These are phyloP conservation scores for Pelobates fuscus DNA, from an alignment of 2,113 vertebrate species.

Conservation along the genomic window DNA sequence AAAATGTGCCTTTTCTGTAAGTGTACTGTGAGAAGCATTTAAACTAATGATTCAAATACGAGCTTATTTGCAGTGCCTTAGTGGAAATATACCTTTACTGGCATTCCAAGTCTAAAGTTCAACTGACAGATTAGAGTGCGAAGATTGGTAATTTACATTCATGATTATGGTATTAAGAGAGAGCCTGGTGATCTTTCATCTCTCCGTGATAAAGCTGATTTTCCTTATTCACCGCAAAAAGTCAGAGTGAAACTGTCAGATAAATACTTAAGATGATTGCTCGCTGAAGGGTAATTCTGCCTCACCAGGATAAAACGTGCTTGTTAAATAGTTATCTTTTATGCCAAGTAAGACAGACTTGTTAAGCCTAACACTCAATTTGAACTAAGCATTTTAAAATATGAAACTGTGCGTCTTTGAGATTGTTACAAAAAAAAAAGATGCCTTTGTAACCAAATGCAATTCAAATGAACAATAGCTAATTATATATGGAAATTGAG, in stretches of 20 bases:
- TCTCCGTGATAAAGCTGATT: slow-evolving; percentile 52
- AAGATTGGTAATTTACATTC: slow-evolving; percentile 45
- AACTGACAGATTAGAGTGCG: slow-evolving; percentile 28
- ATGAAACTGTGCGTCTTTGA: slow-evolving; percentile 12
- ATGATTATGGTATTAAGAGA: slow-evolving; percentile 46
- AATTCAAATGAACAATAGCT: slow-evolving; percentile 62
- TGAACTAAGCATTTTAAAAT: slow-evolving; percentile 11
- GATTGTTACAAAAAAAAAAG: slow-evolving; percentile 7
- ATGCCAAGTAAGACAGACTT: slow-evolving; percentile 46
- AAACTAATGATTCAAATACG: slow-evolving; percentile 27
- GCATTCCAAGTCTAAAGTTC: slow-evolving; percentile 37
- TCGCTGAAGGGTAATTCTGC: slow-evolving; percentile 57
- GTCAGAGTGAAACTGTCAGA: slow-evolving; percentile 56
- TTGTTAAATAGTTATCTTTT: slow-evolving; percentile 59
- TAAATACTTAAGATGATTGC: slow-evolving; percentile 65
- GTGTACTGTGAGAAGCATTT: slow-evolving; percentile 15
- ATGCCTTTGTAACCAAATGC: slow-evolving; percentile 38
- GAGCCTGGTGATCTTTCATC: slow-evolving; percentile 50
- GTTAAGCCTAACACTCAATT: slow-evolving; percentile 32
- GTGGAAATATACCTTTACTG: slow-evolving; percentile 12
- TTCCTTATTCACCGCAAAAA: slow-evolving; percentile 51
- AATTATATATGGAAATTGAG: slow-evolving; percentile 56
- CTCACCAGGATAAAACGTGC: slow-evolving; percentile 55
- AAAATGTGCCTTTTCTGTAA: slow-evolving; percentile 20
- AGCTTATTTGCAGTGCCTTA: slow-evolving; percentile 18